Evolutionary conservation across 2,797 vertebrate species (phyloP).

Genomic region (Sebastes vulpes): DNA sequence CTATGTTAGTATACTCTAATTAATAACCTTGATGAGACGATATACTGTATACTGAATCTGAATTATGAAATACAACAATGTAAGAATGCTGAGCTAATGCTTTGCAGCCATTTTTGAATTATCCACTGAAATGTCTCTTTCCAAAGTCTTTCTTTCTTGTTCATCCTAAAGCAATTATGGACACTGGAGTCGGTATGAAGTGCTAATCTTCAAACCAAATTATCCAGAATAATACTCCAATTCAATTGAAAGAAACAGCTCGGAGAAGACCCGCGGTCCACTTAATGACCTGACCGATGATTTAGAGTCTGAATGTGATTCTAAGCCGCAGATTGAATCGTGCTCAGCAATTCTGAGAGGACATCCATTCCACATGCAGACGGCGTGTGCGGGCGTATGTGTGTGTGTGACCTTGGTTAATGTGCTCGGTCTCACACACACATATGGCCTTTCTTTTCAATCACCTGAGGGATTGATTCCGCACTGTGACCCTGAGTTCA

Average conservation of each 20-base stretch:
- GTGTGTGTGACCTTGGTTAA: conserved; percentile 79
- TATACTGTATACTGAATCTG: neutral
- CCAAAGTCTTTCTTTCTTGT: conserved; percentile 32
- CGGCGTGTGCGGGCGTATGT: conserved; percentile 16
- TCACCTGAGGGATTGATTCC: conserved; percentile 79
- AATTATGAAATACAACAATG: neutral
- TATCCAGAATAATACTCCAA: conserved; percentile 79
- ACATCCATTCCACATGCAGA: conserved; percentile 62
- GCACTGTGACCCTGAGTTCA: conserved; percentile 73
- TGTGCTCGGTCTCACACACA: conserved; percentile 61
- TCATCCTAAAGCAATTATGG: conserved; percentile 66
- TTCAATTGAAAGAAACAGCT: conserved; percentile 78
- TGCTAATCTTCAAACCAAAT: conserved; percentile 78
- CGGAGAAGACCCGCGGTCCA: conserved; percentile 51
- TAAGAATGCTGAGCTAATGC: neutral
- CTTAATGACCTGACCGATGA: conserved; percentile 76
- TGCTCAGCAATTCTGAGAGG: conserved; percentile 68
- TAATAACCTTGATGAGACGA: neutral
- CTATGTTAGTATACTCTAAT: conserved; percentile 16
- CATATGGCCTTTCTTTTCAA: conserved; percentile 80
- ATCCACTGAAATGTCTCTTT: conserved; percentile 38
- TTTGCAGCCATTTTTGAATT: conserved; percentile 12
- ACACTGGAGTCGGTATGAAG: conserved; percentile 48
- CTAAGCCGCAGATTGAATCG: conserved; percentile 78
- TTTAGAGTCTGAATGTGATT: conserved; percentile 77